Conservation (phyloP, 2,888 invertebrate genomes). For the Eilema caniola region DNA sequence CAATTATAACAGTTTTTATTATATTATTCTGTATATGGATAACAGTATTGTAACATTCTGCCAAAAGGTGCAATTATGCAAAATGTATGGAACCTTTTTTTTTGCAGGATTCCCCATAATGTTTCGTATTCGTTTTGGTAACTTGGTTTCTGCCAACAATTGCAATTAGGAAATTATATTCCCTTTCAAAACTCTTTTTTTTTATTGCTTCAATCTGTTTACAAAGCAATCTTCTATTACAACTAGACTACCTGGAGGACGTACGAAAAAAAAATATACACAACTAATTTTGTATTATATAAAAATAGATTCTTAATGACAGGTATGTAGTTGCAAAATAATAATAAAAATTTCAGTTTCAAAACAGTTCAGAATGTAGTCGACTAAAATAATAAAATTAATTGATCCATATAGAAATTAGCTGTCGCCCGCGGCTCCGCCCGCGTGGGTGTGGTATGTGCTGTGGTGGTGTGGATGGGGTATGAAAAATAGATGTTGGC, state of each 20-base stretch:
- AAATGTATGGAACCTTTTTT: no score
- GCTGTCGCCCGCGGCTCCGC: no score
- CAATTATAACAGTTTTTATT: no score
- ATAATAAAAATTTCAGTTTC: not conserved
- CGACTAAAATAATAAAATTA: not conserved
- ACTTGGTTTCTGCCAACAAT: not conserved
- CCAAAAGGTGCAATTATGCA: no score
- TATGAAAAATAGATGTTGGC: no score
- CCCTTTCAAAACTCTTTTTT: not conserved
- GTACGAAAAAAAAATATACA: not conserved
- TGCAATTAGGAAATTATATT: not conserved
- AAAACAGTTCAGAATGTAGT: not conserved
- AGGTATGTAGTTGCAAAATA: not conserved
- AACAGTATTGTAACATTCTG: no score
- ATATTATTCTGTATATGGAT: no score
- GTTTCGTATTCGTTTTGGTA: not conserved
- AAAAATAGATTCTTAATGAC: not conserved
- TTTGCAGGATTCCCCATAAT: no score
- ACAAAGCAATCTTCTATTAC: not conserved
- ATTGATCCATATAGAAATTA: no score
- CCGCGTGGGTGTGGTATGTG: no score
- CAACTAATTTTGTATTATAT: not conserved
- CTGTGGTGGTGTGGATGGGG: no score
- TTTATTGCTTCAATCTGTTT: not conserved
- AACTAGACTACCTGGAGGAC: no score